Evolutionary conservation across 64 coral and sea anemone species (phyloP), one percentile per base, ranked within the genome.

Genomic region (Stichodactyla mertensii): DNA sequence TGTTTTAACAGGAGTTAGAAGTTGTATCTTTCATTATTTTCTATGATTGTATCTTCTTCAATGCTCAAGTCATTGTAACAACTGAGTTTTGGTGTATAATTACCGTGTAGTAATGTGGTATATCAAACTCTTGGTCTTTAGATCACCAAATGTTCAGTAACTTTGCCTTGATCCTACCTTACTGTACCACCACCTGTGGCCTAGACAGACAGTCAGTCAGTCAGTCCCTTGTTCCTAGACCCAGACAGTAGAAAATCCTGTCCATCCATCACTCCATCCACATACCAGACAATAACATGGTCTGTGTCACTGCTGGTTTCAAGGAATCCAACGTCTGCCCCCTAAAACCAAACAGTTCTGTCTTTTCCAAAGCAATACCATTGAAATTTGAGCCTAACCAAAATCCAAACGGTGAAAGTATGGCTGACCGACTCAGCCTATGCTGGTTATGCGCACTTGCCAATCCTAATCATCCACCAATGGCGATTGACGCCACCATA

Each of bases 101-200:
- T 79, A 14, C 51, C 26, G 10, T 55, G 53, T n/a, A 53, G 78
- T 81, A 81, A 81, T 55, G 36, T 81, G 26, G 78, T 55, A 55
- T 84, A 45, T 85, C 83, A 85, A 85, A 55, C 83, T 85, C 83
- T 85, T 85, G 83, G 56, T 85, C 83, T 85, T 55, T 85, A 85
- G 83, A 85, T 85, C 83, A 57, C 83, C 55, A 61, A 61, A 85
- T 57, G 55, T 60, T 55, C 55, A 10, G 83, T 85, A 85, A 61
- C 83, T 64, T 61, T 64, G 60, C 52, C 55, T 82, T 74, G 69
- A 74, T 74, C 24, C 69, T 74, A 74, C 69, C 69, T 74, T 13
- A 81, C 36, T 45, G 36, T 45, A 45, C 36, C 36, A 81, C 52
- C 60, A 85, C 83, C 83, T 7, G 15, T 85, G 83, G 83, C 83